These are phyloP conservation scores for Tyria jacobaeae DNA, from an alignment of 2,888 invertebrate genomes.

Conservation along the genomic window DNA sequence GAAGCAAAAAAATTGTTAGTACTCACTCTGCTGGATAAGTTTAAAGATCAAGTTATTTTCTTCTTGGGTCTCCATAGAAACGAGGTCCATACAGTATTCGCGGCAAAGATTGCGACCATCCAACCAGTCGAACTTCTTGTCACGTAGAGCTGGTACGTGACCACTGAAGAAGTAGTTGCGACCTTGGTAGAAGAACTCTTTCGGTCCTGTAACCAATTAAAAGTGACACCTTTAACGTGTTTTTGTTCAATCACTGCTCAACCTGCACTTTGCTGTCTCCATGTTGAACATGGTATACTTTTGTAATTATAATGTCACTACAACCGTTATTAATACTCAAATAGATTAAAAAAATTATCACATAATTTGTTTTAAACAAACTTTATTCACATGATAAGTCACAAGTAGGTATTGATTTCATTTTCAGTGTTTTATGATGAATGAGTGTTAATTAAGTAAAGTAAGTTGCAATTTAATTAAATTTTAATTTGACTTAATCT, in stretches of 20 bases:
- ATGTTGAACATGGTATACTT: no score
- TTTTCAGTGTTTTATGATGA: no score
- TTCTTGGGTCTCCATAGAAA: constrained; percentile 95
- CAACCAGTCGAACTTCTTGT: constrained; percentile 95
- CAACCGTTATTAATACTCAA: no score
- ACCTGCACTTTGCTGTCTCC: no score
- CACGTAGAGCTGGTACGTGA: constrained; percentile 92
- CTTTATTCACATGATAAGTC: no score
- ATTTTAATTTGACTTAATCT: constrained; percentile 2
- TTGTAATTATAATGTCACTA: no score
- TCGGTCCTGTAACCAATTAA: constrained; percentile 89
- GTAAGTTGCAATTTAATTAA: no score
- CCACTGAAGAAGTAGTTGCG: constrained; percentile 96
- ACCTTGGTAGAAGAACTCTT: constrained; percentile 95
- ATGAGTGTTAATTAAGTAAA: no score
- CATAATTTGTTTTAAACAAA: no score
- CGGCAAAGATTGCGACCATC: constrained; percentile 96
- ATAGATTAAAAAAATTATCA: no score
- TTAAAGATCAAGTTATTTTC: constrained; percentile 96
- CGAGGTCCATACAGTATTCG: constrained; percentile 97
- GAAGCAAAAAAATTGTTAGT: background rate
- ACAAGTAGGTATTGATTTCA: no score
- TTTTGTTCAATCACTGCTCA: no score
- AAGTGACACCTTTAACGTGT: background rate
- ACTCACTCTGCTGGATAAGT: constrained; percentile 92